Conservation (phyloP, 2,797 vertebrate species). For the Ctenopoma kingsleyae region DNA sequence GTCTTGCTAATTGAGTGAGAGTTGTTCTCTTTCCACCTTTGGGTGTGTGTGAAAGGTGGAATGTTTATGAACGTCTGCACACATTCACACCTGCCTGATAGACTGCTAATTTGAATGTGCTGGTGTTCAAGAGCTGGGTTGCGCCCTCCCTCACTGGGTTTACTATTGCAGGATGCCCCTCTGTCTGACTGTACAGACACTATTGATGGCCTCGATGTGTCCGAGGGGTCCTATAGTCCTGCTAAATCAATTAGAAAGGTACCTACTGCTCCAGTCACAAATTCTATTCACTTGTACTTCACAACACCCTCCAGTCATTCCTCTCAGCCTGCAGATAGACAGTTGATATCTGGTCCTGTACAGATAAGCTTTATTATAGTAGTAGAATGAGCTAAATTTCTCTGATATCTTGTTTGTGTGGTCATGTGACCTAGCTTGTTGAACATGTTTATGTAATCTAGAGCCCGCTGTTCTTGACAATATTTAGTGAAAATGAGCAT, state of each 20-base stretch:
- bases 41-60: constrained; percentile 28
- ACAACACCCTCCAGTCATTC: constrained; percentile 45
- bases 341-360: background rate
- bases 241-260: constrained; percentile 99
- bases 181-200: constrained; percentile 99
- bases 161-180: constrained; percentile 98
- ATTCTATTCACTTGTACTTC: constrained; percentile 53
- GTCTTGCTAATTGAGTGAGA: background rate
- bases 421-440: constrained; percentile 8
- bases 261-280: constrained; percentile 85
- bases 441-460: background rate
- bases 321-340: constrained; percentile 25
- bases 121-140: constrained; percentile 77
- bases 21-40: constrained; percentile 63
- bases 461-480: background rate
- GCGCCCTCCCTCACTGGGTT: constrained; percentile 92
- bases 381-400: background rate
- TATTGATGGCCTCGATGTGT: constrained; percentile 98
- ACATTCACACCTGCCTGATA: constrained; percentile 40
- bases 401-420: background rate
- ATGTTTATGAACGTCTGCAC: constrained; percentile 28
- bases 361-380: background rate
- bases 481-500: background rate
- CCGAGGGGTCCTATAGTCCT: constrained; percentile 97
- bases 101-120: constrained; percentile 57